Conservation (phyloP, 35 echinoderm and acorn worm species). For the Acanthaster planci region DNA sequence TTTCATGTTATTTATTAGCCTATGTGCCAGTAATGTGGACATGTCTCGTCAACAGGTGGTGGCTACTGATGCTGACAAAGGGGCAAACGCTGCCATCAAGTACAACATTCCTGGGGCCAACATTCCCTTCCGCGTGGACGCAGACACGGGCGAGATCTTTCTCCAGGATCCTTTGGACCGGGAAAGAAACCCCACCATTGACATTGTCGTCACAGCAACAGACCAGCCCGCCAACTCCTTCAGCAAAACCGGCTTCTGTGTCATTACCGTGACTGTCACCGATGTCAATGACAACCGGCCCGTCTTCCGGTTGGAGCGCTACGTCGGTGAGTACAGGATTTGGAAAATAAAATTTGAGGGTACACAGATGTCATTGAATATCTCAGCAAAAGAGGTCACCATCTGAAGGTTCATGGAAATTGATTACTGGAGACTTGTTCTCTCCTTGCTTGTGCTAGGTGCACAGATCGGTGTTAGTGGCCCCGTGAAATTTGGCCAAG, state of each 20-base stretch:
- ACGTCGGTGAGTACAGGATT: conserved; percentile 19
- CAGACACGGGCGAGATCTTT: conserved; percentile 52
- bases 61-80: conserved; percentile 80
- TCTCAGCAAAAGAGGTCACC: too few species aligned
- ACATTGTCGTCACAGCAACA: conserved; percentile 52
- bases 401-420: too few species aligned
- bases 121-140: conserved; percentile 65
- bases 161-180: conserved; percentile 49
- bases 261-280: conserved; percentile 58
- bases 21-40: too few species aligned
- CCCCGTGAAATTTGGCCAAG: too few species aligned
- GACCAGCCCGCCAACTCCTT: conserved; percentile 61
- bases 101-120: conserved; percentile 48
- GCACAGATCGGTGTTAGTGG: too few species aligned
- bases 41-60: conserved; percentile 50
- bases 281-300: conserved; percentile 81
- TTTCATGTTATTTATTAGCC: too few species aligned
- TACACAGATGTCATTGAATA: too few species aligned
- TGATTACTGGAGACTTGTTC: too few species aligned
- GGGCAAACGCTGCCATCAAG: conserved; percentile 71
- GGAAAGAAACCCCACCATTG: conserved; percentile 41
- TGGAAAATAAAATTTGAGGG: too few species aligned
- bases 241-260: conserved; percentile 58
- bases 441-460: too few species aligned
- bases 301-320: conserved; percentile 38